Evolutionary conservation across 2,888 invertebrate species (phyloP).

Genomic region (Priocnemis perturbator): DNA sequence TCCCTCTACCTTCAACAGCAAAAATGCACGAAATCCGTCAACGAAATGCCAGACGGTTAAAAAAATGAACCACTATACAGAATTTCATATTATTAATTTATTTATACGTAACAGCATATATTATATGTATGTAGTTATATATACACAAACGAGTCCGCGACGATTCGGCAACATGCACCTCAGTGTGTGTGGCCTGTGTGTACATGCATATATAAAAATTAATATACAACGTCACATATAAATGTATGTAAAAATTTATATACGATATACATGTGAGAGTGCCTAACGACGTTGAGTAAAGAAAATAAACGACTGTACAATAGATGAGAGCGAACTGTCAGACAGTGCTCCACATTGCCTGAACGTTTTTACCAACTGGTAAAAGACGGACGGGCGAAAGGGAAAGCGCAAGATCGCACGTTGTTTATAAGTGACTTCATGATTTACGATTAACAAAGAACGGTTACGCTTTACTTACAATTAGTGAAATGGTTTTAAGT

Average conservation of each 20-base stretch:
- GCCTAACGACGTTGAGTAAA: neutral
- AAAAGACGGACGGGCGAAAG: too few species aligned
- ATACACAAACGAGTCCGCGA: slow-evolving; percentile 29
- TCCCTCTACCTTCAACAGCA: slow-evolving; percentile 51
- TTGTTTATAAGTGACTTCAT: too few species aligned
- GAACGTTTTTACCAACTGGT: too few species aligned
- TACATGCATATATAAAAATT: neutral
- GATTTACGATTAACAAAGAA: too few species aligned
- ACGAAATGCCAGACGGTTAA: neutral
- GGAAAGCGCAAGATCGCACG: too few species aligned
- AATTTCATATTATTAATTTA: slow-evolving; percentile 21
- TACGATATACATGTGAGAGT: neutral
- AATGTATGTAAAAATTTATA: neutral
- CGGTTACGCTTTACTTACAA: too few species aligned
- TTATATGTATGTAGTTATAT: slow-evolving; percentile 24
- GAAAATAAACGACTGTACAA: neutral
- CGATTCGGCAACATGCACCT: neutral
- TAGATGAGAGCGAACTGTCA: too few species aligned
- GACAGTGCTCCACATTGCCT: too few species aligned
- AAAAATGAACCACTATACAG: neutral
- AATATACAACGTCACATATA: neutral
- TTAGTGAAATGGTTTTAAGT: too few species aligned
- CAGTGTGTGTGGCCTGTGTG: too few species aligned
- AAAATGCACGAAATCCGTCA: slow-evolving; percentile 40
- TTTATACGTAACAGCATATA: slow-evolving; percentile 35